Base-by-base conservation (phyloP, 2,888 invertebrate genomes). In the Heliconius hortense region DNA sequence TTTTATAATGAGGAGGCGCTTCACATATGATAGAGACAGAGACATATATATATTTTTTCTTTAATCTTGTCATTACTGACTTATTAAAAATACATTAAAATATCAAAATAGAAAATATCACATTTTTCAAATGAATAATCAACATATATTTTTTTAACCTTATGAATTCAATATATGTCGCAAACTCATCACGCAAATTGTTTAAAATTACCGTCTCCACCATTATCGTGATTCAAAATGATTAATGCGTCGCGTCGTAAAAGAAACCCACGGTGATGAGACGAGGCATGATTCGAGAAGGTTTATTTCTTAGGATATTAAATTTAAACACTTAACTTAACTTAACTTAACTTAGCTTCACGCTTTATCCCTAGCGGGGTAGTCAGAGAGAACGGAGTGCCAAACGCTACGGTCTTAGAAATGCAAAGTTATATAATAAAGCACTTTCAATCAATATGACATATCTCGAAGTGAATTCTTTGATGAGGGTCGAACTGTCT, bases 381-480 rank as follows among this genome's bases (percentile, higher is more conserved):
- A n/a, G n/a, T n/a, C n/a, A n/a, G n/a, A n/a, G n/a, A n/a, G n/a
- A n/a, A n/a, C n/a, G n/a, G n/a, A n/a, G n/a, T n/a, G n/a, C n/a
- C n/a, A n/a, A n/a, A n/a, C n/a, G n/a, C n/a, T n/a, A n/a, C n/a
- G n/a, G n/a, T n/a, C n/a, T n/a, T n/a, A n/a, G 28, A 28, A 28
- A 28, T 4, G 31, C 63, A 18, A 76, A 74, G 74, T 77, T 74
- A 73, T 66, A 74, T 43, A 73, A 77, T 77, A 72, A 77, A 26
- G 59, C 74, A 67, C 73, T 72, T 68, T 77, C 77, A 77, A 77
- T 76, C 77, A 77, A 72, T 60, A 59, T 73, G 76, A 77, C 77
- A 77, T 71, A 56, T 77, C 72, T 73, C 68, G 63, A 62, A 62
- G 73, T 28, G 64, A 70, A 73, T 75, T 67, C 63, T 73, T 76